phyloP scores from a whole-genome alignment of 1,140 invertebrate genomes.

The Drosophila tropicalis region DNA sequence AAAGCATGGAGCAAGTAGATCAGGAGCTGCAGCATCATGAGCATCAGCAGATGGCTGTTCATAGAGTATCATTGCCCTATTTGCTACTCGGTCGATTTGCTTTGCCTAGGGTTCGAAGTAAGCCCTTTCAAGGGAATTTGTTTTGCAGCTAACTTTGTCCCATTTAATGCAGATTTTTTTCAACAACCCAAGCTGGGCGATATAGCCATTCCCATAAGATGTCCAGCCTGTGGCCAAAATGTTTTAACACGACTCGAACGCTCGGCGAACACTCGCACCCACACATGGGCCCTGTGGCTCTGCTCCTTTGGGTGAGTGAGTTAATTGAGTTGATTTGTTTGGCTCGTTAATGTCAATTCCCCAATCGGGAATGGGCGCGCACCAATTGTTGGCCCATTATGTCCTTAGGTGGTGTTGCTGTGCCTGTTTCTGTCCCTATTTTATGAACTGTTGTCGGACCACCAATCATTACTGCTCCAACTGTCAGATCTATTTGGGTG shows the following conservation, averaged over 20 bases:
- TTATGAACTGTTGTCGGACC: conserved; percentile 37
- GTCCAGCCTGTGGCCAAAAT: conserved; percentile 54
- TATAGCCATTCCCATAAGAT: conserved; percentile 34
- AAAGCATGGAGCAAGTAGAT: not conserved
- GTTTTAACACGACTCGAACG: conserved; percentile 30
- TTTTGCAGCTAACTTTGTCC: not conserved
- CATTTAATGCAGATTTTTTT: conserved; percentile 34
- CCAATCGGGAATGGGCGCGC: too few species aligned
- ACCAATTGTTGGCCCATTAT: not conserved
- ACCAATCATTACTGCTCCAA: conserved; percentile 52
- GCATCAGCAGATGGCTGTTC: not conserved
- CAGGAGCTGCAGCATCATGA: not conserved
- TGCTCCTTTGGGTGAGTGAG: conserved; percentile 48
- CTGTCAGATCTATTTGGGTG: conserved; percentile 50
- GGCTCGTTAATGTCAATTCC: not conserved
- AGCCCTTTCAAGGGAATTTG: conserved; percentile 1
- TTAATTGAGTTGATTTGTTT: conserved; percentile 2
- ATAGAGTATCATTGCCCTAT: not conserved
- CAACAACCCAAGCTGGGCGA: conserved; percentile 37
- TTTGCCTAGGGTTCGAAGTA: conserved; percentile 30
- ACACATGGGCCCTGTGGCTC: conserved; percentile 45
- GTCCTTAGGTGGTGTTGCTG: conserved; percentile 56
- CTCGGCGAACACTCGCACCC: conserved; percentile 25
- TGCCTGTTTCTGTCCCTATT: conserved; percentile 54
- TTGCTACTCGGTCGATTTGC: not conserved